Evolutionary conservation across 2,797 vertebrate species (phyloP), one percentile per base, ranked within the genome.

Genomic region (Phalloptychus januarius): DNA sequence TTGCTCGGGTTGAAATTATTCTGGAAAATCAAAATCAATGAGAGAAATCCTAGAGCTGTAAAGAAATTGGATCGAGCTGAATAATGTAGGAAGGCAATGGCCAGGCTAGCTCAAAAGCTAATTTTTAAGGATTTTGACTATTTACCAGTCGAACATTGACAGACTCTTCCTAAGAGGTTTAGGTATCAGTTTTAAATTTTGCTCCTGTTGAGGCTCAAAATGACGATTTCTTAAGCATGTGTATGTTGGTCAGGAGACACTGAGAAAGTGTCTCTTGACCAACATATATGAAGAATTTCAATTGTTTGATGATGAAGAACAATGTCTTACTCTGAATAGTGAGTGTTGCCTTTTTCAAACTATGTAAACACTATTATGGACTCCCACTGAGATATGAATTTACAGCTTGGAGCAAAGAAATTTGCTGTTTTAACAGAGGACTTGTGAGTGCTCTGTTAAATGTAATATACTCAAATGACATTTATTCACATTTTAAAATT

Each of bases 341-440:
- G 50, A 54, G 20, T 54, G 50, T 54, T 54, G 23, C 77, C 80
- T 79, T 36, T 63, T 63, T 38, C 1, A 65, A 58, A 58, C n/a
- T 58, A 31, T 58, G 11, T 58, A 13, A 31, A 38, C 8, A 11
- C 36, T 38, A 1, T 10, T 38, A 23, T 40, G 7, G 23, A 65
- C 36, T 63, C 16, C 33, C 7, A 63, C n/a, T 31, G 69, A 71
- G n/a, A 31, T 71, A 18, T 31, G 44, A 28, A 48, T 71, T 71
- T 46, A 71, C 7, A 31, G 13, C 18, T 36, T 10, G 16, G 16
- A 63, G 1, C 7, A 52, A 16, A 38, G 10, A 3, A 56, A 31
- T 61, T 2, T 52, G 6, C 50, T 52, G 50, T 16, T 52, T 52
- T 52, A n/a, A n/a, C n/a, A n/a, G n/a, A n/a, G n/a, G n/a, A n/a